A percentile compares a stretch with the other conserved stretches of the same genome.
phyloP scores from a whole-genome alignment of 2,797 vertebrate genomes.

The Lagodon rhomboides region DNA sequence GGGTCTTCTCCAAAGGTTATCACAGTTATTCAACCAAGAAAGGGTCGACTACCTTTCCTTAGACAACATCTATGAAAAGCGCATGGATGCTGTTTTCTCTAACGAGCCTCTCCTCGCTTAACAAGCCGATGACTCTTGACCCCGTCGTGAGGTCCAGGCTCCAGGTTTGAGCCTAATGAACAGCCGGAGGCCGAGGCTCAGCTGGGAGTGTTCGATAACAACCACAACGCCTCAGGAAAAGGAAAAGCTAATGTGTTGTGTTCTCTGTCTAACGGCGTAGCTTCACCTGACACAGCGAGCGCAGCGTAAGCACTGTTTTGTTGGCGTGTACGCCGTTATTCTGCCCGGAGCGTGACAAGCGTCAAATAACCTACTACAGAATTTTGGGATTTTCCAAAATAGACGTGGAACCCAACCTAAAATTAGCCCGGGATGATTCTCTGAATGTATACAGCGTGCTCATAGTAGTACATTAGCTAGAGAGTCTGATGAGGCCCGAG shows the following conservation, averaged over 20 bases:
- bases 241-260: not conserved
- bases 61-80: not conserved
- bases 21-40: not conserved
- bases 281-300: not conserved
- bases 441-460: constrained; percentile 1
- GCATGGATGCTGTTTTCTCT: not conserved
- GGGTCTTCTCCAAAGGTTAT: not conserved
- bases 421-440: constrained; percentile 47
- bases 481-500: constrained; percentile 15
- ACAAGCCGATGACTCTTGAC: constrained; percentile 48
- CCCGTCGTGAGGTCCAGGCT: not conserved
- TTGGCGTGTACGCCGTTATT: not conserved
- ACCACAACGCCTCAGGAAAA: constrained; percentile 3
- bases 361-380: not conserved
- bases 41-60: not conserved
- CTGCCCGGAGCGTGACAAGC: not conserved
- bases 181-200: constrained; percentile 43
- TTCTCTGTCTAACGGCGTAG: constrained; percentile 14
- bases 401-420: constrained; percentile 31
- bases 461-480: constrained; percentile 38
- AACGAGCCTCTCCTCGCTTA: constrained; percentile 28
- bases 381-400: constrained; percentile 20
- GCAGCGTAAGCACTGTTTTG: not conserved
- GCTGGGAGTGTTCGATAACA: constrained; percentile 33
- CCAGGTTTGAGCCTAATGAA: constrained; percentile 40